Evolutionary conservation across 2,888 invertebrate species (phyloP), one percentile per base, ranked within the genome.

Genomic region (Lithophane semibrunnea): DNA sequence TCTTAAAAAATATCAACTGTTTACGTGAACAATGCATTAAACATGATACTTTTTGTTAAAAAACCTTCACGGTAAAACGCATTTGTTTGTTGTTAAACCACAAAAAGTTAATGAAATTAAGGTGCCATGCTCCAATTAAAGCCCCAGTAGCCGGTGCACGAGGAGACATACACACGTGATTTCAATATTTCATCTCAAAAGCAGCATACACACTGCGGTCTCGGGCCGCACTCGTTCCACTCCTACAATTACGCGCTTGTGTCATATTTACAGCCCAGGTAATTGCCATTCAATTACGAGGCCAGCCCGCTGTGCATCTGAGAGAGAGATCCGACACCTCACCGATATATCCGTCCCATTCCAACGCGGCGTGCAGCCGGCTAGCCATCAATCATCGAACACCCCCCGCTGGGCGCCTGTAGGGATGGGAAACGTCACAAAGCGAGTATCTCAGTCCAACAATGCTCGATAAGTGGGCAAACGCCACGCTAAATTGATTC

Each of bases 231-330:
- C 94, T 94, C 94, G 94, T 92, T 94, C 93, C 94, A 94, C 95
- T 96, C 94, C 94, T 95, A 94, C 96, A 96, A 97, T 96, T 96
- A 96, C 95, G 95, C 95, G 95, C 96, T 94, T 96, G 96, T 96
- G 97, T 97, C 97, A 97, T 97, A 97, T 97, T 97, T 96, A 97
- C 97, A 96, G 96, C 95, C 93, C 96, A 96, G 97, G 96, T 97
- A 97, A 96, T 96, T 96, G 97, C 95, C 97, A 96, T 97, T 97
- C 97, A 97, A 97, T 97, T 97, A 96, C 95, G 93, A 92, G 92
- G 92, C 94, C 91, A 90, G 94, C 94, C 95, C 90, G 94, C 93
- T 94, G 94, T 89, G 94, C 86, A 93, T 85, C 91, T 60, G 92
- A 94, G 85, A 58, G 92, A 92, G 94, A 94, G 87, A 80, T 72